Base-by-base conservation (phyloP, 2,113 vertebrate genomes). In the Otus sunia region DNA sequence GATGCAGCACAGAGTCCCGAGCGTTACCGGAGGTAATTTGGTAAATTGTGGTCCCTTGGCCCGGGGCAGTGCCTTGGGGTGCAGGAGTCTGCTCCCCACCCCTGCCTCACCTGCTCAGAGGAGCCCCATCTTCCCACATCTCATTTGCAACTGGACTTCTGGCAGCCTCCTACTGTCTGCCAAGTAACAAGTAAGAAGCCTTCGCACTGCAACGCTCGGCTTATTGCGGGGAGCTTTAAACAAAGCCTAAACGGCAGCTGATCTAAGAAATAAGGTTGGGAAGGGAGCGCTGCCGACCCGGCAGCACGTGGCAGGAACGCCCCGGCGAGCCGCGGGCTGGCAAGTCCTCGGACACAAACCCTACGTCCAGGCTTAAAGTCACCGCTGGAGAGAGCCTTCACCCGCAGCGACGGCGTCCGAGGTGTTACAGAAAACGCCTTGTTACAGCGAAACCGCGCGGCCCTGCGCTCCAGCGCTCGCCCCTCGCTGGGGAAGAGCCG, bases 261-360 rank as follows among this genome's bases (percentile, higher is more conserved):
- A 1, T 23, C 49, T 6, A 18, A 41, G 58, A 22, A 66, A 5
- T 1, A 5, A 12, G 22, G 26, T 3, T 0, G 4, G 30, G 43
- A 36, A 69, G 41, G 43, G 75, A 47, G 39, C 1, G 15, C 34
- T 32, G 64, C 63, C 6, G 30, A 2, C 5, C 56, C 56, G 14
- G 19, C 6, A 6, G 47, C 39, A 11, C 1, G 2, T 9, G 50
- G 26, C 32, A 6, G 43, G 41, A n/a, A 12, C 1, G 1, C 23
- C 6, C 10, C 15, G 7, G 36, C 20, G 7, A 6, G 45, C 36
- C 18, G 34, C 1, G 0, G 39, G 3, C 5, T 9, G n/a, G 36
- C 72, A 34, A 11, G 11, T n/a, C 53, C 68, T 32, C 71, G 5
- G 36, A 37, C 63, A 5, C 56, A 29, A 43, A 59, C 27, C 19